Base-by-base conservation (phyloP, 2,113 vertebrate species). In the Amia ocellicauda region DNA sequence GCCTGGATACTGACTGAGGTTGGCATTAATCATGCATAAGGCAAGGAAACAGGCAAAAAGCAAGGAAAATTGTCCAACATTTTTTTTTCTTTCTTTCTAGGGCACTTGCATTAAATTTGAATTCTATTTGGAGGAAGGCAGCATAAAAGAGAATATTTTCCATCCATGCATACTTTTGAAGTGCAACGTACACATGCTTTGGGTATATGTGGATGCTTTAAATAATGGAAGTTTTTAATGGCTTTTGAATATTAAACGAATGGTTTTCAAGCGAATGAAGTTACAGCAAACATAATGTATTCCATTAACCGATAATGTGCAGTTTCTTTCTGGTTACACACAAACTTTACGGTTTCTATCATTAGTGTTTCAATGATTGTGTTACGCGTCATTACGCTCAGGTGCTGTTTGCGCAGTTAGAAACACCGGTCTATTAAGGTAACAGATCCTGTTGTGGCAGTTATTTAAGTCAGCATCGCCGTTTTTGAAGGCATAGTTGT, bases 21-120 rank as follows among this genome's bases (percentile, higher is more conserved):
- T 71, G 61, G 67, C 71, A 82, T 86, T 70, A 85, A 87, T 83
- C 63, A 81, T 80, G 79, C 58, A 80, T 78, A 52, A 69, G 71
- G 71, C 74, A 52, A 66, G 64, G 60, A 51, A 40, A 67, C 40
- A 58, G 29, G 54, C 10, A 63, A 13, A 47, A 60, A 24, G 2
- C 51, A 51, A 41, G 41, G 45, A 19, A 24, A 49, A 71, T 60
- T 70, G 76, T 71, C 69, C 79, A 81, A 56, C 77, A 77, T 84
- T 83, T 81, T 70, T 71, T 73, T 69, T 74, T 71, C 70, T n/a
- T n/a, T n/a, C n/a, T 36, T 70, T 67, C 64, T 47, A 60, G 79
- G 73, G 74, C 67, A 66, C 56, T 79, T 72, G 66, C 67, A 83
- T 85, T 78, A 81, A 81, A 80, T 74, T 71, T 83, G 70, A 66